These are phyloP conservation scores for Globia sparganii DNA, from an alignment of 2,888 invertebrate species.

Conservation along the genomic window DNA sequence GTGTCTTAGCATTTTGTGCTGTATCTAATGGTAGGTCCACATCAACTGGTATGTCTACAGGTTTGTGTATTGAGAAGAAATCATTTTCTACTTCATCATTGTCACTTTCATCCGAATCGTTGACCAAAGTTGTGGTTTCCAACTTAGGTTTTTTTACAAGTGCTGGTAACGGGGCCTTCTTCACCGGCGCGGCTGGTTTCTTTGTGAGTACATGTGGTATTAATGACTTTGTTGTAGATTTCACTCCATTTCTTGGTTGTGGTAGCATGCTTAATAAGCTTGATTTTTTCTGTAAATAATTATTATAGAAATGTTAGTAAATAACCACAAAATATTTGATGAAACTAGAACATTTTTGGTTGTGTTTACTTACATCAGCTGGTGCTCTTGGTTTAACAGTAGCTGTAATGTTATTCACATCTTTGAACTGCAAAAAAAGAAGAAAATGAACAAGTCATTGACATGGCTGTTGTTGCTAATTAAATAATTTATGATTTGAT, in stretches of 20 bases:
- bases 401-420: conserved; percentile 88
- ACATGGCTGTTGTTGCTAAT: background rate
- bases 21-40: conserved; percentile 81
- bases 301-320: background rate
- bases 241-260: conserved; percentile 90
- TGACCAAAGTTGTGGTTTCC: conserved; percentile 68
- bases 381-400: conserved; percentile 83
- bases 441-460: no score
- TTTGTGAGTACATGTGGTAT: conserved; percentile 87
- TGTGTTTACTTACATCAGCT: conserved; percentile 84
- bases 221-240: conserved; percentile 79
- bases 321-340: background rate
- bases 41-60: conserved; percentile 80
- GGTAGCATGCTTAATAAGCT: conserved; percentile 93
- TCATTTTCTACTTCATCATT: conserved; percentile 89
- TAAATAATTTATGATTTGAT: background rate
- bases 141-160: conserved; percentile 73
- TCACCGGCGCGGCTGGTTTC: conserved; percentile 73
- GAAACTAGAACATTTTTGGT: background rate
- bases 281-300: conserved; percentile 91
- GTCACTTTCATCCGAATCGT: conserved; percentile 86
- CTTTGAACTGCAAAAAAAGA: conserved; percentile 88
- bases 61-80: conserved; percentile 90
- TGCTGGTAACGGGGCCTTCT: conserved; percentile 72
- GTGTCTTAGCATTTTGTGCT: conserved; percentile 62